These are phyloP conservation scores for Tragelaphus strepsiceros DNA, from an alignment of 2,113 vertebrate genomes.

Conservation along the genomic window DNA sequence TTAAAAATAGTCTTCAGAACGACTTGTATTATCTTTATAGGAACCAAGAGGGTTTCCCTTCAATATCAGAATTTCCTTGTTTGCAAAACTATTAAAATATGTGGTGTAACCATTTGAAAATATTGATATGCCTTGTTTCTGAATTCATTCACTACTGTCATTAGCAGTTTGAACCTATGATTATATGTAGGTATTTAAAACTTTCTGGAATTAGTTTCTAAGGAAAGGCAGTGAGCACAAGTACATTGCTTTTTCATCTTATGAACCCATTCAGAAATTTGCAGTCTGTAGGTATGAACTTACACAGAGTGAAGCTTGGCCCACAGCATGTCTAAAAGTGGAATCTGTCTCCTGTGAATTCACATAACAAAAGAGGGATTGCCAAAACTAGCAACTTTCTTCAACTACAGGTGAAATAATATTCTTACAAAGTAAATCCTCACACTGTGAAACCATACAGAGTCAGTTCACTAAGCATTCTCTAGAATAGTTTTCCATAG, in stretches of 20 bases:
- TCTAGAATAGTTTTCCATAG: conserved; percentile 7
- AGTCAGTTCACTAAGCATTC: neutral
- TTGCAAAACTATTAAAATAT: conserved; percentile 20
- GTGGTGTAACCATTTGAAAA: neutral
- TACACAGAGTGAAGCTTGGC: neutral
- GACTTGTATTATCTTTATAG: neutral
- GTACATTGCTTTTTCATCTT: neutral
- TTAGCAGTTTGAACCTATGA: neutral
- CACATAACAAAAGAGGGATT: conserved; percentile 29
- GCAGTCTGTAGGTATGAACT: conserved; percentile 1
- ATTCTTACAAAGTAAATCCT: conserved; percentile 47
- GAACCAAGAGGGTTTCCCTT: neutral
- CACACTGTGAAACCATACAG: conserved; percentile 46
- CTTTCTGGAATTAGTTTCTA: neutral
- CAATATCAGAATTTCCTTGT: neutral
- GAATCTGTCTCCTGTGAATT: conserved; percentile 24
- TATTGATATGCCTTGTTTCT: neutral
- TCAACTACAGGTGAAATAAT: conserved; percentile 61
- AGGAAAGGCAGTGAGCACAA: neutral
- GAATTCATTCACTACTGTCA: neutral
- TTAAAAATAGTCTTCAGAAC: neutral
- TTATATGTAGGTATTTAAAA: neutral
- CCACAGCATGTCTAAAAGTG: conserved; percentile 21
- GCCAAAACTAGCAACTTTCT: conserved; percentile 46
- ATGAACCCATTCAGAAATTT: conserved; percentile 49